Conservation (phyloP, 2,888 invertebrate species). For the Acanthosoma haemorrhoidale region DNA sequence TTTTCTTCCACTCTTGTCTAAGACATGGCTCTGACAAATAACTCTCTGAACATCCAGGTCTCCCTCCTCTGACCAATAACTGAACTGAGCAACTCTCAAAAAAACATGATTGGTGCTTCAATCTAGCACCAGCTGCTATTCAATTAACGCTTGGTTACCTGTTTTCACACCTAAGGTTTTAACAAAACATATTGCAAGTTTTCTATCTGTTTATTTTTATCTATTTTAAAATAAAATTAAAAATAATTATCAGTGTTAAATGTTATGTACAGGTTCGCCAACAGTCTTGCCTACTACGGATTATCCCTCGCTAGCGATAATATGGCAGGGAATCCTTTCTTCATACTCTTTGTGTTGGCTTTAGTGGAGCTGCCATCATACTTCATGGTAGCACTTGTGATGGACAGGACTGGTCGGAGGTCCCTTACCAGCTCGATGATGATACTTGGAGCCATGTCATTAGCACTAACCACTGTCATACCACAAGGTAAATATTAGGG, state of each 20-base stretch:
- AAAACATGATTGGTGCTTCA: no score
- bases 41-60: no score
- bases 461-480: constrained; percentile 65
- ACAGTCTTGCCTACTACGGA: constrained; percentile 79
- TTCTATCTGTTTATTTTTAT: background rate
- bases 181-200: background rate
- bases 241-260: background rate
- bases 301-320: constrained; percentile 74
- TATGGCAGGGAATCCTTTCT: constrained; percentile 73
- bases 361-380: constrained; percentile 79
- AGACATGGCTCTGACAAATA: no score
- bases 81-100: no score
- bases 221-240: background rate
- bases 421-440: constrained; percentile 69
- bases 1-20: no score
- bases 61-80: no score
- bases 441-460: constrained; percentile 71
- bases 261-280: constrained; percentile 62
- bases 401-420: constrained; percentile 71
- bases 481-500: constrained; percentile 50
- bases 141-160: no score
- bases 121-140: no score
- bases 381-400: constrained; percentile 61
- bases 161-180: background rate
- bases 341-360: constrained; percentile 67